phyloP scores from a whole-genome alignment of 2,113 vertebrate species.

The Elgaria multicarinata region DNA sequence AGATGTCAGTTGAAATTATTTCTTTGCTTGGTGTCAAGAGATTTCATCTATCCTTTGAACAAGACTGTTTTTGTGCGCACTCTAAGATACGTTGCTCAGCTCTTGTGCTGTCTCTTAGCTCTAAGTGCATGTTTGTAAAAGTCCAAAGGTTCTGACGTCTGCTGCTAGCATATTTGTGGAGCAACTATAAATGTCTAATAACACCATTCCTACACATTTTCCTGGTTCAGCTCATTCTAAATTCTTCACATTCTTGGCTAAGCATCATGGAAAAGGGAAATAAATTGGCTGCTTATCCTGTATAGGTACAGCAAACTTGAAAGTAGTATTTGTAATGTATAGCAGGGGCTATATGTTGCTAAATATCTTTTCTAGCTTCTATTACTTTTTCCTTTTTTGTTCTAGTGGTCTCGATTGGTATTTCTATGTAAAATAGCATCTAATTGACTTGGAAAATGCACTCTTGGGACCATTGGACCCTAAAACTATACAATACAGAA shows the following conservation, averaged over 20 bases:
- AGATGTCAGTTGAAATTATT: background rate
- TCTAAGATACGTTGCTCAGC: background rate
- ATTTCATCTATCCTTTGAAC: background rate
- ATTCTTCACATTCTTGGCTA: slow-evolving; percentile 33
- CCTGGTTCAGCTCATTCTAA: slow-evolving; percentile 21
- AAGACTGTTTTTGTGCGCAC: background rate
- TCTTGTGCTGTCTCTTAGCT: background rate
- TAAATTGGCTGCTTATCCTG: background rate
- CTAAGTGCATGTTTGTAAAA: background rate
- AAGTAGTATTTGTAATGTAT: background rate
- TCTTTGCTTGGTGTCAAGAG: background rate
- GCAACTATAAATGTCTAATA: slow-evolving; percentile 19
- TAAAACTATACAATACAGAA: background rate
- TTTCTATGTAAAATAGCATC: background rate
- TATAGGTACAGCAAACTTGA: slow-evolving; percentile 37
- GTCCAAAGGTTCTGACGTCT: background rate
- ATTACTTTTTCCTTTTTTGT: slow-evolving; percentile 4
- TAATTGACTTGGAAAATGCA: background rate
- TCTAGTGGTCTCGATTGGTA: background rate
- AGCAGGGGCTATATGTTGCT: background rate
- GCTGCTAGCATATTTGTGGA: slow-evolving; percentile 12
- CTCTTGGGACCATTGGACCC: slow-evolving; percentile 4
- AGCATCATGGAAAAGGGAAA: slow-evolving; percentile 32
- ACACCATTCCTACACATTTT: background rate
- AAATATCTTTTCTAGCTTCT: slow-evolving; percentile 12